Evolutionary conservation across 2,797 vertebrate species (phyloP), one percentile per base, ranked within the genome.

Genomic region (Epinephelus awoara): DNA sequence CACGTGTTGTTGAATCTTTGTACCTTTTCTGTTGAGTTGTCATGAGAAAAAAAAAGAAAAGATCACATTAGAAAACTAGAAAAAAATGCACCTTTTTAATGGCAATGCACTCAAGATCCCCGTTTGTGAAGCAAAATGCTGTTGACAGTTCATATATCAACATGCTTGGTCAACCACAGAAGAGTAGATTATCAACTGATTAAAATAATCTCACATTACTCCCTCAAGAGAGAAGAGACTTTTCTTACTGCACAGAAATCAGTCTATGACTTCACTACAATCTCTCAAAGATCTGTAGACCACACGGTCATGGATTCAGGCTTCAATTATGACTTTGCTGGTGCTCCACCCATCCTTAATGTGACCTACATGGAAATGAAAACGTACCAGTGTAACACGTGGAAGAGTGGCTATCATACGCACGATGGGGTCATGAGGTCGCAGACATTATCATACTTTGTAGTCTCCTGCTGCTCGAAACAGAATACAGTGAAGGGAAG

Each of bases 221-320:
- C 2, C 58, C 40, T 9, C 23, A 56, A 66, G 61, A 56, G 10
- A 44, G 19, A 11, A 2, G 49, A 65, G 11, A 14, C 2, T 54
- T 42, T 4, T 25, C 18, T 29, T 19, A 11, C 5, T 15, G 23
- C 29, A 72, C 40, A 44, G 18, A 68, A 13, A 67, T 74, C 4
- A 19, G 10, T 29, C 27, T 52, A 27, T 0, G 0, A 44, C 42
- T 27, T 29, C 1, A 13, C 15, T 40, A 46, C 40, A 58, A 5
- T 40, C 50, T 70, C 21, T 70, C 18, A 44, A 25, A 67, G 40
- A 72, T 65, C 66, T 42, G 18, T 46, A 67, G 68, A 68, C 49
- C 17, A 5, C 8, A 27, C 11, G 23, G 17, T 27, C n/a, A 13
- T 8, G n/a, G 17, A 54, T 10, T 58, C 47, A 59, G 19, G 29